Conservation (phyloP, 2,113 vertebrate genomes). For the Cygnus buccinator region DNA sequence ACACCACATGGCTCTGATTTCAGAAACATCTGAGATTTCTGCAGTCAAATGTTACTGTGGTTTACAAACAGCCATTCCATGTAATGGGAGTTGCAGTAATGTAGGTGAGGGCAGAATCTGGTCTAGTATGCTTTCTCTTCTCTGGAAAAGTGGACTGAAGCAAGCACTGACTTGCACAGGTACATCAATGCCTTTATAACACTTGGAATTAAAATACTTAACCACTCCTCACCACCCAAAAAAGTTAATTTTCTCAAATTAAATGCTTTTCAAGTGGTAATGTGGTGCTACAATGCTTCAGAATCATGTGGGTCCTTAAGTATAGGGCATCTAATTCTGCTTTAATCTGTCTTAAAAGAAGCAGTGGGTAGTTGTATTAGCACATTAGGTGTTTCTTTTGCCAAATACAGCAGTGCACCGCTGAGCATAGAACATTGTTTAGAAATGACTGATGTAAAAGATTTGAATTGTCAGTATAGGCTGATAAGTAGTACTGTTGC, state of each 20-base stretch:
- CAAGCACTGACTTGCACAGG: background rate
- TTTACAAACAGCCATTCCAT: background rate
- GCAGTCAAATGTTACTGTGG: background rate
- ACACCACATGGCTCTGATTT: background rate
- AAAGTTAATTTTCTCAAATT: background rate
- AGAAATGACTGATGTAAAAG: background rate
- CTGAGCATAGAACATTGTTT: background rate
- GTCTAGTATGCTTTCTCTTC: background rate
- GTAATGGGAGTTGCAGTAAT: background rate
- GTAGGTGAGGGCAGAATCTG: background rate
- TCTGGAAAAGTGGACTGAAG: background rate
- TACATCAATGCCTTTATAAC: background rate
- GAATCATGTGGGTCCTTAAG: background rate
- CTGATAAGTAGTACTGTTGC: background rate
- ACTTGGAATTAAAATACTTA: background rate
- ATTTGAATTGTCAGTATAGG: background rate
- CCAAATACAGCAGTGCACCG: background rate
- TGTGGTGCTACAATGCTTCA: background rate
- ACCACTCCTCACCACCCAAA: no score
- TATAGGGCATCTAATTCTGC: background rate
- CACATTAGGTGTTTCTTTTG: rapidly evolving
- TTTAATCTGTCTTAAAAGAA: background rate
- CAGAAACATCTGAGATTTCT: background rate
- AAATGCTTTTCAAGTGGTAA: background rate
- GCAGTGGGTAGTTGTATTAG: rapidly evolving